Evolutionary conservation across 1,140 invertebrate genomes (phyloP), one percentile per base, ranked within the genome.

Genomic region (Drosophila erecta): DNA sequence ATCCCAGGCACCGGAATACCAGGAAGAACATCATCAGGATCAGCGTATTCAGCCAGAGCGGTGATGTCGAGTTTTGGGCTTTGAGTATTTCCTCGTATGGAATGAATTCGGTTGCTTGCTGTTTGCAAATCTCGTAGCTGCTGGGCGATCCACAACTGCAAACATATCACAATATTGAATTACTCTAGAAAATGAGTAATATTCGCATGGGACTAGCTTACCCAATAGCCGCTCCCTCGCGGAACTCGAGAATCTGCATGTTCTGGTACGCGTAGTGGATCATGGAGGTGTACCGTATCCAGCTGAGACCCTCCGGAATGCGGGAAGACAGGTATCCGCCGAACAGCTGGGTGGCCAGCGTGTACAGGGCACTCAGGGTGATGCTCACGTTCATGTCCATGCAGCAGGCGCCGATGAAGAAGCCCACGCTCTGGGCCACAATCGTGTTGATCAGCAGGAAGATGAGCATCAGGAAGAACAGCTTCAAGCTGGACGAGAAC

Each of bases 221-320:
- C 96, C 90, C 90, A 50, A 97, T 95, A 40, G 94, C 94, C 49
- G 94, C 93, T 76, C 96, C 96, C 90, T 95, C 94, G 61, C 94
- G 94, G 89, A 97, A 97, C 90, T 97, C 96, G 10, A 97, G 93
- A 67, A 96, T 96, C 92, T 97, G 96, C 96, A 97, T 96, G 90
- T 96, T 97, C 90, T 97, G 95, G 91, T 96, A 97, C 50, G 96
- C 96, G 92, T 97, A 97, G 90, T 97, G 95, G 14, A 97, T 95
- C 94, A 97, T 95, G 38, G 95, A 95, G 47, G 95, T 93, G 84
- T 97, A 97, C 64, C 95, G 94, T 79, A 96, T 94, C 96, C 96
- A 97, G 65, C 95, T 94, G n/a, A 97, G 90, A 95, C 96, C 96
- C 44, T 94, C 92, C 37, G 96, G 96, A 65, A 97, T 95, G 74